Base-by-base conservation (phyloP, 2,888 invertebrate genomes). In the Yponomeuta sedellus region DNA sequence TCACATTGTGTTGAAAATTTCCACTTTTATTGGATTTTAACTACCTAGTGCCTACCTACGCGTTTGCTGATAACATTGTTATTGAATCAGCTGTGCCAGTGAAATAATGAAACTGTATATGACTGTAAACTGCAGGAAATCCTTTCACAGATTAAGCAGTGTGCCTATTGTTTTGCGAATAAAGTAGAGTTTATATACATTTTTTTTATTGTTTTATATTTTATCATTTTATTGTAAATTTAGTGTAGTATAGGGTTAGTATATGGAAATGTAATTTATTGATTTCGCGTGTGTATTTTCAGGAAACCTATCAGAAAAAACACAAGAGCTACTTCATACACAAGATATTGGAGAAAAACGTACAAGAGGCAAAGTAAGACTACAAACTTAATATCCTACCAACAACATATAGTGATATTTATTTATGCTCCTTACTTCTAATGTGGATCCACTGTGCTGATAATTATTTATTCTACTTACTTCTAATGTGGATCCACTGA, bases 271-370 rank as follows among this genome's bases (percentile, higher is more conserved):
- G 5, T 19, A 58, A 16, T 58, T 19, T 58, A 20, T 19, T 59
- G 10, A 20, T 20, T 59, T 61, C 1, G 22, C 16, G 4, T 61
- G 34, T 61, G 3, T 16, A 64, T 62, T 88, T 92, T 40, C 85
- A 95, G 95, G 96, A 96, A 85, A 93, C 93, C 71, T 96, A 95
- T 83, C 95, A 95, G 82, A 93, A 92, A 74, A 95, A 94, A 84
- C 94, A 94, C 78, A 94, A 93, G 76, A 94, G 93, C 71, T 94
- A 92, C 78, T 94, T 94, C 77, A 95, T 96, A 64, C 88, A 88
- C 69, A 82, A 75, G 70, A 82, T 91, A 74, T 70, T 79, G 62
- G 72, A 77, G 20, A 92, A 92, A 74, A 89, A 91, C 66, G 86
- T 94, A 70, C 86, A 90, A 44, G 92, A 92, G 68, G 84, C 89